Base-by-base conservation (phyloP, 2,113 vertebrate species). In the Scartelaos histophorus region DNA sequence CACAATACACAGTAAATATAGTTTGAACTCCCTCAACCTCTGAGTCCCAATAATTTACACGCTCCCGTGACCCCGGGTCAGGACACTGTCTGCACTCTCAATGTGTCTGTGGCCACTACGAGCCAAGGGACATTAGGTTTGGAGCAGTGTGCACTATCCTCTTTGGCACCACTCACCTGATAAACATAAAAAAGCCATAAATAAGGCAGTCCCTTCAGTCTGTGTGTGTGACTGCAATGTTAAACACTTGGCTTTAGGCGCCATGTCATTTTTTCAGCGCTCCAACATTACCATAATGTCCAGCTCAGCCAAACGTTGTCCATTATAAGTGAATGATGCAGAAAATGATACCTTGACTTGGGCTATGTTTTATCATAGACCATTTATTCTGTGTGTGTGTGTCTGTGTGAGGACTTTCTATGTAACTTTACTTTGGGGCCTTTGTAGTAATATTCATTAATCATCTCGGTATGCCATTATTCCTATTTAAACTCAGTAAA, bases 211-310 rank as follows among this genome's bases (percentile, higher is more conserved):
- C 70, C 74, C 65, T 71, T 43, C 57, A 68, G 49, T 70, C 25
- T 53, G 58, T 7, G 57, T 51, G 71, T 66, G 69, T 54, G 66
- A 73, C 66, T 56, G 13, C 22, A 78, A 82, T 80, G 74, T 73
- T 68, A 75, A 82, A 66, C 47, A 24, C 2, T 69, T 80, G 76
- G 68, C 64, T 51, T 82, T 35, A 53, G 69, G 56, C 76, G 47
- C 49, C 47, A 21, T 64, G 34, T 64, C 17, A 5, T 38, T 64
- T 61, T 61, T 64, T n/a, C 29, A 43, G n/a, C n/a, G 35, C 34
- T 43, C 61, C n/a, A 16, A 76, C 19, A 76, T 71, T 76, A 69
- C 57, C 70, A 79, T 85, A 77, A 79, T 74, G 82, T 67, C 76
- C 57, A 70, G 67, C 66, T 68, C 1, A 13, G 69, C 67, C 51